Percentiles rank a stretch among this genome's conserved stretches.
These are phyloP conservation scores for Labia minor DNA, from an alignment of 2,888 invertebrate species.

Conservation along the genomic window DNA sequence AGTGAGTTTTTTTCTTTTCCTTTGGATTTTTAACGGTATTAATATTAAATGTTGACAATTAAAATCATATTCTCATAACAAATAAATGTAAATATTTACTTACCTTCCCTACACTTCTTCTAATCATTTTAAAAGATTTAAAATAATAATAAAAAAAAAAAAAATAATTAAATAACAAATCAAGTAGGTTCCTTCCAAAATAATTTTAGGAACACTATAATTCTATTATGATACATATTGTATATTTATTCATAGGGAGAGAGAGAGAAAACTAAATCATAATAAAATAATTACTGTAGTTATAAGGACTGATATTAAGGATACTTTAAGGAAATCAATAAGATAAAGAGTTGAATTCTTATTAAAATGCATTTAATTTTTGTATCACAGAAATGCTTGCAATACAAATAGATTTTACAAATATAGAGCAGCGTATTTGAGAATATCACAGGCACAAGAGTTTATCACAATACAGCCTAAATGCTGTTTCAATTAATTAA, in stretches of 20 bases:
- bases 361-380: constrained; percentile 19
- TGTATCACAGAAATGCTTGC: constrained; percentile 24
- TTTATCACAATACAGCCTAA: constrained; percentile 18
- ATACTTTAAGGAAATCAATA: too few relatives aligned
- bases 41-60: too few relatives aligned
- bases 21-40: too few relatives aligned
- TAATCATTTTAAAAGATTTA: not conserved
- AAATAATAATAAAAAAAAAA: not conserved
- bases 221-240: not conserved
- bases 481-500: not conserved
- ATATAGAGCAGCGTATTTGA: not conserved
- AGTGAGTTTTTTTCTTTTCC: too few relatives aligned
- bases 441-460: constrained; percentile 20
- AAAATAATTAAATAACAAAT: not conserved
- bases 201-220: not conserved
- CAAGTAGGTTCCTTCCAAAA: not conserved
- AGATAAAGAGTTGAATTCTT: too few relatives aligned
- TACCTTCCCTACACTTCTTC: too few relatives aligned
- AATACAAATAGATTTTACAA: constrained; percentile 13
- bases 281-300: constrained; percentile 16
- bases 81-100: too few relatives aligned
- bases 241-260: not conserved
- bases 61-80: too few relatives aligned
- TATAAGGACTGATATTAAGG: too few relatives aligned
- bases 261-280: not conserved